Evolutionary conservation across 2,113 vertebrate genomes (phyloP).

Genomic region (Anser brachyrhynchus): DNA sequence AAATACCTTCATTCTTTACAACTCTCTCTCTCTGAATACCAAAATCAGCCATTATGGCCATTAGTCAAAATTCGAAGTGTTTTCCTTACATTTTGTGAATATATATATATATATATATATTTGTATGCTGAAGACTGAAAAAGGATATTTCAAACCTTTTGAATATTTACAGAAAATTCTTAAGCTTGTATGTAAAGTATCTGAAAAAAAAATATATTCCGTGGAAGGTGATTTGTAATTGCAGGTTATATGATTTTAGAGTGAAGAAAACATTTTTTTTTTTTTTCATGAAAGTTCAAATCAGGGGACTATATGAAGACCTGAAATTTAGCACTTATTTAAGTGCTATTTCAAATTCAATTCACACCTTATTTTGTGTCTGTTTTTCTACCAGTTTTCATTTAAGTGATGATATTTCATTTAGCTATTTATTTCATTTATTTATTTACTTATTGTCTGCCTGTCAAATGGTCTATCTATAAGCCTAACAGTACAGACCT

Average conservation of each 20-base stretch:
- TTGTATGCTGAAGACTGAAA: background rate
- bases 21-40: background rate
- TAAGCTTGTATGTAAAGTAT: background rate
- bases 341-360: background rate
- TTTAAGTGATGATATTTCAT: slow-evolving; percentile 1
- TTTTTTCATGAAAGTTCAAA: background rate
- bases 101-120: background rate
- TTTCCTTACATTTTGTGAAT: background rate
- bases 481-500: background rate
- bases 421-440: background rate
- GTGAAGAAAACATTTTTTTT: background rate
- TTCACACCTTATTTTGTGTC: background rate
- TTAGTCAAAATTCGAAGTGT: background rate
- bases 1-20: background rate
- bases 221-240: background rate
- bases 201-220: background rate
- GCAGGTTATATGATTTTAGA: background rate
- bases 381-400: background rate
- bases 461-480: background rate
- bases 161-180: background rate
- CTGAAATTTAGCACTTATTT: background rate
- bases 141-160: background rate
- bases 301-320: background rate
- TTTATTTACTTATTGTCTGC: background rate
- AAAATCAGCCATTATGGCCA: background rate